phyloP scores from a whole-genome alignment of 92 coral and sea anemone species.

The Plumapathes pennacea region DNA sequence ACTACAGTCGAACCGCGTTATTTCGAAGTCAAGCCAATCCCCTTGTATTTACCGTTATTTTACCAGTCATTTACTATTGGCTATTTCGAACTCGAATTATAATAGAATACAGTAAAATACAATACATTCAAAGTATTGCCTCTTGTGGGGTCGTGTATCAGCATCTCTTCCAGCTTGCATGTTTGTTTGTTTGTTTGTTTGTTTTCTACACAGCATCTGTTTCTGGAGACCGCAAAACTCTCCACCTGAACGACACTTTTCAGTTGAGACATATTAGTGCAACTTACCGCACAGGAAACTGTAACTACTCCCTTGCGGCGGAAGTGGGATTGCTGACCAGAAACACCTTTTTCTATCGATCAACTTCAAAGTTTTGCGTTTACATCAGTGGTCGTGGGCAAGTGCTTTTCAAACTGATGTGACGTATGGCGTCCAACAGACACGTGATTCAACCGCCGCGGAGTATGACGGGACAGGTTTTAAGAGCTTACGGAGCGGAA shows the following conservation, averaged over 20 bases:
- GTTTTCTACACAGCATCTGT: constrained; percentile 38
- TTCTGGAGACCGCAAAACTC: constrained; percentile 18
- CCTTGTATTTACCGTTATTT: no score
- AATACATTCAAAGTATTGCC: no score
- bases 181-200: no score
- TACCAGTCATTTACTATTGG: no score
- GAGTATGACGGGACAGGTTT: constrained; percentile 75
- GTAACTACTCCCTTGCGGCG: constrained; percentile 61
- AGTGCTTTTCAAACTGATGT: constrained; percentile 59
- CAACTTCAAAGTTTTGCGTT: no score
- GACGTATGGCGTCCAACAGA: constrained; percentile 68
- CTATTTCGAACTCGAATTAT: no score
- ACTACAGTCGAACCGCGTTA: no score
- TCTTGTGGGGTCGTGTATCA: no score
- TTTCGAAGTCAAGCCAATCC: no score
- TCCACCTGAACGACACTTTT: constrained; percentile 42
- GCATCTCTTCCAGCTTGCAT: no score
- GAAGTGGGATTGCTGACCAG: constrained; percentile 80
- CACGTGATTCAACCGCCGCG: constrained; percentile 45
- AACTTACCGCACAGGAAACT: constrained; percentile 19
- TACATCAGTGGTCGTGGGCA: constrained; percentile 77
- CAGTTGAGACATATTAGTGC: constrained; percentile 52
- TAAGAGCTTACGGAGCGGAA: constrained; percentile 56
- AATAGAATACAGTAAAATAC: no score
- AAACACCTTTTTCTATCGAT: no score